Evolutionary conservation across 2,797 vertebrate species (phyloP).

Genomic region (Calcarius lapponicus): DNA sequence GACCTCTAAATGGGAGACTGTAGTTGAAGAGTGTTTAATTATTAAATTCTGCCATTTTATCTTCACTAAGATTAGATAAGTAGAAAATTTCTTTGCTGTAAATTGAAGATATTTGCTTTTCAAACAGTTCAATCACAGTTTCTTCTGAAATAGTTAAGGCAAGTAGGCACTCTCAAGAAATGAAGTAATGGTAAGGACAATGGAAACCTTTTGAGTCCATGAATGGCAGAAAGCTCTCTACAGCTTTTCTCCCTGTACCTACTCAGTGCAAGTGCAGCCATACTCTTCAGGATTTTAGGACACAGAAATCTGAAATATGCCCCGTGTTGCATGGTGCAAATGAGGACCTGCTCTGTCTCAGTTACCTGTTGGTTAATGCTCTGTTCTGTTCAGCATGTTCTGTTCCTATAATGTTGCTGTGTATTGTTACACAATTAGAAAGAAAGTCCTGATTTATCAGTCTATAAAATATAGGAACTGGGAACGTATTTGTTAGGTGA

Average conservation of each 20-base stretch:
- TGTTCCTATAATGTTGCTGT: neutral
- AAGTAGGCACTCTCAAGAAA: neutral
- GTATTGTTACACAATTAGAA: neutral
- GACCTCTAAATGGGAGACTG: neutral
- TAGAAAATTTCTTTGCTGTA: neutral
- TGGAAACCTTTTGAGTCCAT: neutral
- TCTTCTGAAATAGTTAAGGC: neutral
- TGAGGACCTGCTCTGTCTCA: neutral
- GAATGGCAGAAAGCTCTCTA: neutral
- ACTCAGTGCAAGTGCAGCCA: neutral
- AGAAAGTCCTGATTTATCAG: neutral
- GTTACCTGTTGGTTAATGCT: neutral
- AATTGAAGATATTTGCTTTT: neutral
- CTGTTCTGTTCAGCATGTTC: accelerated
- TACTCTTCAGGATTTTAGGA: neutral
- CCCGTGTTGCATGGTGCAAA: neutral
- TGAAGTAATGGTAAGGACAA: neutral
- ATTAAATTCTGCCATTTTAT: neutral
- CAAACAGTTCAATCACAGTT: neutral
- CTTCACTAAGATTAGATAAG: neutral
- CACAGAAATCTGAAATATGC: neutral
- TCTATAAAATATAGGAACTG: neutral
- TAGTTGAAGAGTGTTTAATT: neutral
- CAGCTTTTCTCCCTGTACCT: neutral
- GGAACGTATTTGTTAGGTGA: neutral